Conservation (phyloP, 1,140 invertebrate genomes). For the Drosophila truncata region DNA sequence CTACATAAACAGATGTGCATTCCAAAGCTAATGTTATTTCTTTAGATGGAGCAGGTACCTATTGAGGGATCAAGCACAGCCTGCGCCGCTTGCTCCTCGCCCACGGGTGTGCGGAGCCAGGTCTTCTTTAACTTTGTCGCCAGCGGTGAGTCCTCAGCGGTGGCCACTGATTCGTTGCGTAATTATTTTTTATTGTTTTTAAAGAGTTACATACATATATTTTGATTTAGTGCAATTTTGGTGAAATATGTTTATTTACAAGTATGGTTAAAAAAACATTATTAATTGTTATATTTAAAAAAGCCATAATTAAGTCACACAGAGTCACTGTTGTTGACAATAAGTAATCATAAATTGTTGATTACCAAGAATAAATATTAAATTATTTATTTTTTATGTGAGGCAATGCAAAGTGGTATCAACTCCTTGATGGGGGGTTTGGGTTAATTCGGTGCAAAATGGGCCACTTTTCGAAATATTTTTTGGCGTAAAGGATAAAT, state of each 20-base stretch:
- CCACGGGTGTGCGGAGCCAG: constrained; percentile 88
- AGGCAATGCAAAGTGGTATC: background rate
- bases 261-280: constrained; percentile 30
- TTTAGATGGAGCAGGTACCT: constrained; percentile 84
- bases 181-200: constrained; percentile 1
- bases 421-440: no score
- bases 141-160: constrained; percentile 88
- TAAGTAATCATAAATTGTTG: no score
- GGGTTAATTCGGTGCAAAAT: no score
- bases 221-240: constrained; percentile 17
- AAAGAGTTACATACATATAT: constrained; percentile 12
- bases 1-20: constrained; percentile 6
- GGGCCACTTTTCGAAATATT: no score
- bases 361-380: background rate
- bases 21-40: constrained; percentile 1
- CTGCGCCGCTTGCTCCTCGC: constrained; percentile 88
- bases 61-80: constrained; percentile 88
- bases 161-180: constrained; percentile 86
- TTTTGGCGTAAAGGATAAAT: no score
- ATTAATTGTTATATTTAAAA: constrained; percentile 14
- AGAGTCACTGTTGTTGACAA: constrained; percentile 10
- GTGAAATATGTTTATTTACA: constrained; percentile 65
- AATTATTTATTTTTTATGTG: background rate
- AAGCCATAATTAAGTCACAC: constrained; percentile 36
- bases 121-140: constrained; percentile 89